A percentile compares a stretch with the other conserved stretches of the same genome.
phyloP scores from a whole-genome alignment of 2,113 vertebrate genomes.

The Lepisosteus osseus region DNA sequence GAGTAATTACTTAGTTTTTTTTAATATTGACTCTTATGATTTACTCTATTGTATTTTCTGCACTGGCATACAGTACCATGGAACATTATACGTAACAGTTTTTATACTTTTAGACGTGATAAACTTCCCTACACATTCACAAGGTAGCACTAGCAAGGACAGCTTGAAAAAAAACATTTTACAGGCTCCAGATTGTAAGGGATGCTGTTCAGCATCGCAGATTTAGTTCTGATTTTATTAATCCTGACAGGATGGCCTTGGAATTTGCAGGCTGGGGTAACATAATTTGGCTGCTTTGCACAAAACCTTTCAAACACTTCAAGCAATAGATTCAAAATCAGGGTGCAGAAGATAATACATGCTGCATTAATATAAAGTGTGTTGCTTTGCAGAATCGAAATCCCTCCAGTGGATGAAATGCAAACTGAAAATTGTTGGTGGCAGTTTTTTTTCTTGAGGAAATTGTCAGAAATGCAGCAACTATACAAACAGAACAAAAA shows the following conservation, averaged over 20 bases:
- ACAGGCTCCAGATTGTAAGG: background rate
- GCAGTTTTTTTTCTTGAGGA: background rate
- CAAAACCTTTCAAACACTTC: background rate
- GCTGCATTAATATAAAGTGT: background rate
- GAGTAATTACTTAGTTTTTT: no score
- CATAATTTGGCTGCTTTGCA: background rate
- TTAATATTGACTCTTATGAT: no score
- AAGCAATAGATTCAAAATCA: slow-evolving; percentile 1
- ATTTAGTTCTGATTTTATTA: background rate
- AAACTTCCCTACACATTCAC: background rate
- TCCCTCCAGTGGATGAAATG: background rate
- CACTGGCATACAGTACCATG: no score
- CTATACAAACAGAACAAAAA: background rate
- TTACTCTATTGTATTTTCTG: no score
- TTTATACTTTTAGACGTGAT: background rate
- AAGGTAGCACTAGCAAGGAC: background rate
- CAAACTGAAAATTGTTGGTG: background rate
- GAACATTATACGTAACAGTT: no score
- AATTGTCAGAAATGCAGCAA: background rate
- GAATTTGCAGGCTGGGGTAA: slow-evolving; percentile 1
- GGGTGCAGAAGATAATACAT: background rate
- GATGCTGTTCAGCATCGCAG: background rate
- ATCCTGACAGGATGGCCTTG: slow-evolving; percentile 3
- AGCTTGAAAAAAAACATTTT: background rate
- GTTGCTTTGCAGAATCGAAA: background rate